phyloP scores from a whole-genome alignment of 2,888 invertebrate genomes.

The Platycheirus albimanus region DNA sequence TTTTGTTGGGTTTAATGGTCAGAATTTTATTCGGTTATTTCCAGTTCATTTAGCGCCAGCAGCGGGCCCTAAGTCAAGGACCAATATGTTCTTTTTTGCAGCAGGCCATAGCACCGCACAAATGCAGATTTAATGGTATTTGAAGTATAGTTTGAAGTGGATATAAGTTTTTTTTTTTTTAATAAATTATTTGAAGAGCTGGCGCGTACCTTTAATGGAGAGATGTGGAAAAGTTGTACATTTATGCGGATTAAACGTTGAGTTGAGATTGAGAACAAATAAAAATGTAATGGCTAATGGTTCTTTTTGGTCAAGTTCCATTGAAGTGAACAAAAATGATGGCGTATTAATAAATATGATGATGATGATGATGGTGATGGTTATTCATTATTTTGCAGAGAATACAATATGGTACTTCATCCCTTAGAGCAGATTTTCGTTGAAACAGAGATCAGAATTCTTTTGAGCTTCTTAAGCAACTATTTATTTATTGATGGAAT shows the following conservation, averaged over 20 bases:
- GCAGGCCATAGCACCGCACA: slow-evolving; percentile 17
- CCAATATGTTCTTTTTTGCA: slow-evolving; percentile 36
- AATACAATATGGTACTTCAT: too few relatives aligned
- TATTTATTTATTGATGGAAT: too few relatives aligned
- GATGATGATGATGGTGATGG: too few relatives aligned
- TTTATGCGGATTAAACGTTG: slow-evolving; percentile 53
- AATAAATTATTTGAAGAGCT: slow-evolving; percentile 59
- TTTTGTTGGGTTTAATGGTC: slow-evolving; percentile 56
- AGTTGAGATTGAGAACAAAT: neutral
- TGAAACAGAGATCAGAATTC: too few relatives aligned
- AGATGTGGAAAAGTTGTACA: slow-evolving; percentile 37
- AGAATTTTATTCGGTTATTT: slow-evolving; percentile 62
- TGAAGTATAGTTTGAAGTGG: slow-evolving; percentile 61
- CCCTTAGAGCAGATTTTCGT: too few relatives aligned
- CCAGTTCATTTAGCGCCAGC: slow-evolving; percentile 59
- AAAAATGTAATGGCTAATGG: slow-evolving; percentile 23
- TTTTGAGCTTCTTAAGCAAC: too few relatives aligned
- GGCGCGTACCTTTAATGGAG: slow-evolving; percentile 37
- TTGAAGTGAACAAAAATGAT: slow-evolving; percentile 26
- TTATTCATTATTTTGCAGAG: too few relatives aligned
- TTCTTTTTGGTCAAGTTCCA: slow-evolving; percentile 44
- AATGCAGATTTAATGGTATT: slow-evolving; percentile 55
- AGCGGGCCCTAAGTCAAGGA: neutral
- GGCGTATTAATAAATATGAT: too few relatives aligned
- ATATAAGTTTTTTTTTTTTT: slow-evolving; percentile 53